A percentile compares a stretch with the other conserved stretches of the same genome.
These are phyloP conservation scores for Sebastes diaconus DNA, from an alignment of 2,797 vertebrate genomes.

Conservation along the genomic window DNA sequence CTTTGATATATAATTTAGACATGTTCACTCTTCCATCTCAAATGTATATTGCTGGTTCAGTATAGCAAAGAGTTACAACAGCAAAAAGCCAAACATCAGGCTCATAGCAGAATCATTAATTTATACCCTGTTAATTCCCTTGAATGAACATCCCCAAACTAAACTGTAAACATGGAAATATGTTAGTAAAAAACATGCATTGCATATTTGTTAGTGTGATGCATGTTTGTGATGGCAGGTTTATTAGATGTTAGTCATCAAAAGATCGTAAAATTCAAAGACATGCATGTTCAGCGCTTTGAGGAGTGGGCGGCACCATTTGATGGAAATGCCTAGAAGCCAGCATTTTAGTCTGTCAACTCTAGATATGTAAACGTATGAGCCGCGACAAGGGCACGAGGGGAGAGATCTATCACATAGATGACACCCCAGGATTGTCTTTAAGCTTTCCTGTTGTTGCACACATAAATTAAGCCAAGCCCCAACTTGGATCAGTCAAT, in stretches of 20 bases:
- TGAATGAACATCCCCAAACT: not conserved
- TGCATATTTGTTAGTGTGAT: not conserved
- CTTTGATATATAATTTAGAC: slow-evolving; percentile 20
- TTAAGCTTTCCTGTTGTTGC: slow-evolving; percentile 77
- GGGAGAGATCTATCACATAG: slow-evolving; percentile 70
- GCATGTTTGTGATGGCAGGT: not conserved
- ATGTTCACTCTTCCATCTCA: slow-evolving; percentile 10
- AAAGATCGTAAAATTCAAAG: not conserved
- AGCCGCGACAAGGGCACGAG: slow-evolving; percentile 57
- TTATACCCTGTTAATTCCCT: not conserved
- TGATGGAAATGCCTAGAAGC: slow-evolving; percentile 42
- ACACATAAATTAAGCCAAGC: slow-evolving; percentile 81
- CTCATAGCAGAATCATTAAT: not conserved
- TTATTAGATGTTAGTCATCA: not conserved
- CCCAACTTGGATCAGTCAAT: slow-evolving; percentile 76
- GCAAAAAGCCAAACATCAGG: not conserved
- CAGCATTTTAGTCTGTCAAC: slow-evolving; percentile 61
- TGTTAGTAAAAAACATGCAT: not conserved
- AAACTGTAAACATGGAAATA: not conserved
- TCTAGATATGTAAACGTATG: slow-evolving; percentile 65
- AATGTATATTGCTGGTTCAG: not conserved
- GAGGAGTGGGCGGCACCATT: slow-evolving; percentile 24
- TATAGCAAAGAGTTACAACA: not conserved
- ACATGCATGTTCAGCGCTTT: slow-evolving; percentile 3
- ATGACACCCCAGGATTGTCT: slow-evolving; percentile 79